Evolutionary conservation across 2,797 vertebrate species (phyloP), one percentile per base, ranked within the genome.

Genomic region (Lemur catta): DNA sequence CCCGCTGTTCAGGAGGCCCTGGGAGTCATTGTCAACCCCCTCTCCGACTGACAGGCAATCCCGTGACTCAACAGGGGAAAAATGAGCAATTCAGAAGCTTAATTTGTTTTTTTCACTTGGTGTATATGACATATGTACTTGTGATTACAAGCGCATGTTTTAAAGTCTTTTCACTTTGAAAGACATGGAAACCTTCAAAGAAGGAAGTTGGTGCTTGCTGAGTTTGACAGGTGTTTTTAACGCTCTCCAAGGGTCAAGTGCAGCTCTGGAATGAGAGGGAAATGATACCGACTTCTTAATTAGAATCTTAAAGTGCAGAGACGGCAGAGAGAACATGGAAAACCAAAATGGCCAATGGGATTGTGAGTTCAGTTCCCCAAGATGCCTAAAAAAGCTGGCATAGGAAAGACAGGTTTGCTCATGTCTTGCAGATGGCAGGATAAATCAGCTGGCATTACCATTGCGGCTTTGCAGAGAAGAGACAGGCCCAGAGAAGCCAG

Each of bases 101-200:
- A 55, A 75, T 96, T 84, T 75, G 35, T 67, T 38, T 61, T 24
- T 33, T 11, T 35, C 50, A 0, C 78, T 89, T 89, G 74, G 74
- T 79, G 1, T 67, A 38, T 82, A 55, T 97, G 89, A 84, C 63
- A 65, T 33, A 35, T 18, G 55, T 74, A 72, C 84, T 89, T 67
- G 33, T 9, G 41, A 86, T 48, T 38, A 52, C 52, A 85, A 96
- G 80, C 43, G 76, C 81, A 50, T 84, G 30, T 90, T 81, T 87
- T 93, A 24, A 84, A 65, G 41, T 52, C 72, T 96, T 95, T 93
- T 85, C 84, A 52, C 79, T 84, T 84, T 10, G 74, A 89, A 92
- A 91, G 91, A 50, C 72, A 7, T 0, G 10, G 92, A 84, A 52
- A 43, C 30, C 76, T 96, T 92, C 18, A n/a, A 79, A 87, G 76